Evolutionary conservation across 2,113 vertebrate genomes (phyloP).

Genomic region (Hymenochirus boettgeri): DNA sequence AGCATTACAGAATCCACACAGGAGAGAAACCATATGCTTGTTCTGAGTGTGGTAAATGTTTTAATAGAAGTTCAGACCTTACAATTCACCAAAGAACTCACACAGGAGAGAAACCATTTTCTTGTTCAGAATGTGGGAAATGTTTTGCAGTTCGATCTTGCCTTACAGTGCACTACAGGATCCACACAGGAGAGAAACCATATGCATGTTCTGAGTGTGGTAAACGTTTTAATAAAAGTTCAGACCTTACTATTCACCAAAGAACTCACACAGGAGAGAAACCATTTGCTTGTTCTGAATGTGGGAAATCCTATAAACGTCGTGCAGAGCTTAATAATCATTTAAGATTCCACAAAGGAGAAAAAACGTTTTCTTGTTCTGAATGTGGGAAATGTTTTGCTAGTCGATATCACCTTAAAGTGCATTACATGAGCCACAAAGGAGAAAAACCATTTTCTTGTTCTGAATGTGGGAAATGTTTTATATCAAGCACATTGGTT

Average conservation of each 20-base stretch:
- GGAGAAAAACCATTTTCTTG: too few species aligned
- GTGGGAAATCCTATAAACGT: neutral
- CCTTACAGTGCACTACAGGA: constrained; percentile 50
- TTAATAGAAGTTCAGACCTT: constrained; percentile 39
- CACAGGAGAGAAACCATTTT: constrained; percentile 51
- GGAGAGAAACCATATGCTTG: constrained; percentile 51
- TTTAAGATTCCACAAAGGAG: neutral
- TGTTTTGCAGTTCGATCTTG: constrained; percentile 51
- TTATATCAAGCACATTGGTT: too few species aligned
- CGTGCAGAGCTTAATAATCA: neutral
- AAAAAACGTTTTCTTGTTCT: neutral
- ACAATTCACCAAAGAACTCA: constrained; percentile 39
- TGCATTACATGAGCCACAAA: neutral
- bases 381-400: neutral
- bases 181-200: constrained; percentile 7
- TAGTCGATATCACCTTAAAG: neutral
- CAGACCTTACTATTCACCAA: neutral
- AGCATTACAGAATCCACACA: constrained; percentile 53
- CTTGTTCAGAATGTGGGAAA: constrained; percentile 52
- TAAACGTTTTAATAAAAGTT: neutral
- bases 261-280: neutral
- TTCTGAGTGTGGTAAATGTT: constrained; percentile 51
- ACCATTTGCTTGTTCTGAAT: neutral
- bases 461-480: too few species aligned
- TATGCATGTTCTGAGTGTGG: constrained; percentile 19